Base-by-base conservation (phyloP, 2,113 vertebrate species). In the Callithrix jacchus region DNA sequence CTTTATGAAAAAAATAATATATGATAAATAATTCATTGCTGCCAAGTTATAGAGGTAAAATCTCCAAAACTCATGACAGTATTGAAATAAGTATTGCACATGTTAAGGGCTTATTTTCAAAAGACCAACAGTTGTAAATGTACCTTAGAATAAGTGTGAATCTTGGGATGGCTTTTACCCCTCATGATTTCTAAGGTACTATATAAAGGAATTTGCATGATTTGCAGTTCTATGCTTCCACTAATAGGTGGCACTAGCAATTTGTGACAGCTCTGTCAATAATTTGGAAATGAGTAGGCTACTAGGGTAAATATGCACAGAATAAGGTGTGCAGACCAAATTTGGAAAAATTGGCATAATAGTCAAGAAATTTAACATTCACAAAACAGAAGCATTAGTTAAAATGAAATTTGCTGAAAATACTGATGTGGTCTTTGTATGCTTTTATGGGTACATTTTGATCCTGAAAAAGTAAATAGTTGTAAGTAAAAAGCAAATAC, bases 241-340 rank as follows among this genome's bases (percentile, higher is more conserved):
- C 98, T 97, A 95, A 93, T 97, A 98, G 98, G 97, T 98, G 98
- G 98, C 98, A 97, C 97, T 97, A 98, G 97, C 79, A 93, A 97
- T 98, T 97, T 98, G 97, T 97, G 88, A 95, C 96, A 96, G 70
- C 93, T 80, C 71, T 89, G 93, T 89, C 93, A 79, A 89, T 88
- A 73, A 71, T 93, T 80, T 83, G 32, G 73, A 91, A 91, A 58
- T 80, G 86, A 93, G 58, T 77, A 93, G 90, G 71, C 95, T 86
- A 88, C 93, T 86, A 66, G 84, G 71, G 92, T 90, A 96, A 94
- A 92, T 74, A 91, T 16, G 82, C 20, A 42, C 40, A 89, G 64
- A 64, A 74, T 52, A 54, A 68, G 17, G 1, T 58, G 68, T 68
- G 40, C 89, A 96, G 45, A 25, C 56, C 76, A 87, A n/a, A 8